Conservation (phyloP, 1,140 invertebrate species). For the Bicyclus anynana region DNA sequence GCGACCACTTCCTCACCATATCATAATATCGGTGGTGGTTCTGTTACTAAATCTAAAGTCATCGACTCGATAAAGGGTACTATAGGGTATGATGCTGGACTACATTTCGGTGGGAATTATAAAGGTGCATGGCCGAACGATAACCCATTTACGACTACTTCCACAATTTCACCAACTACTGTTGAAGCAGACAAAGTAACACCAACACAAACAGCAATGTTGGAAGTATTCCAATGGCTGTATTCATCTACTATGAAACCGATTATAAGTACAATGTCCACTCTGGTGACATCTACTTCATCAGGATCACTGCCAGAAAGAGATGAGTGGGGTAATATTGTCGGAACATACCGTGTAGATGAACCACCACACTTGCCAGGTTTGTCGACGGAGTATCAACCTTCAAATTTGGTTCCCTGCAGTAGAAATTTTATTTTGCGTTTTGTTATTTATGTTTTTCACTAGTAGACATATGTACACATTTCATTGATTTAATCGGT, state of each 20-base stretch:
- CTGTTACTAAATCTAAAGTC: conserved; percentile 62
- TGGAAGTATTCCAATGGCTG: conserved; percentile 75
- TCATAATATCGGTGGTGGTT: conserved; percentile 61
- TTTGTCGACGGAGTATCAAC: conserved; percentile 69
- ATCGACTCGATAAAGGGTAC: conserved; percentile 65
- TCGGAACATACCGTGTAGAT: conserved; percentile 71
- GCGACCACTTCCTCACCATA: conserved; percentile 64
- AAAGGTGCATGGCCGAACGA: conserved; percentile 73
- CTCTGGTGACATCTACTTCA: conserved; percentile 48
- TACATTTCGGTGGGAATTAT: conserved; percentile 48
- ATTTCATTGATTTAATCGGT: conserved; percentile 7
- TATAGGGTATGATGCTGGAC: conserved; percentile 60
- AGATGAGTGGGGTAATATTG: conserved; percentile 67
- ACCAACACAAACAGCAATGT: conserved; percentile 70
- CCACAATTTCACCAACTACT: conserved; percentile 60
- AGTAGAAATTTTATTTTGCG: conserved; percentile 65
- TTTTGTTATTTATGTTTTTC: conserved; percentile 36
- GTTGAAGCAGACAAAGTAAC: conserved; percentile 64
- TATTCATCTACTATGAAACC: conserved; percentile 71
- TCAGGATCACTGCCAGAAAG: conserved; percentile 50
- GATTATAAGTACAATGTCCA: conserved; percentile 60
- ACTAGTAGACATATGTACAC: conserved; percentile 42
- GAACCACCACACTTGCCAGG: conserved; percentile 72
- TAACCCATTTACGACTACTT: conserved; percentile 72
- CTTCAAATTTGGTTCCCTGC: conserved; percentile 50